Evolutionary conservation across 2,113 vertebrate species (phyloP).

Genomic region (Nestor notabilis): DNA sequence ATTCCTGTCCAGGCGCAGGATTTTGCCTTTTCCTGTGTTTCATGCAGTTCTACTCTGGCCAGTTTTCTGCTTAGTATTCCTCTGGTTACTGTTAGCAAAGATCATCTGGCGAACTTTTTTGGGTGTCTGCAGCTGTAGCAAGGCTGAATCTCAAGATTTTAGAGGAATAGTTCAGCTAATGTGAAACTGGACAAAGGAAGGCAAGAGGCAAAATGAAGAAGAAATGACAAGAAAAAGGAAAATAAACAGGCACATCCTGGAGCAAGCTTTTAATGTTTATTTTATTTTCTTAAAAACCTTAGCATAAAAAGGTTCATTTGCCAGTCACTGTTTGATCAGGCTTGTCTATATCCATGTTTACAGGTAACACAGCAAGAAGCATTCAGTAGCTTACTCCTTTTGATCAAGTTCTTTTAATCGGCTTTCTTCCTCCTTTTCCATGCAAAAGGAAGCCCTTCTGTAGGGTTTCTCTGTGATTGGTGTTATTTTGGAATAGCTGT

Average conservation of each 20-base stretch:
- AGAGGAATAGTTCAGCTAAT: neutral
- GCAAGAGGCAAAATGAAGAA: neutral
- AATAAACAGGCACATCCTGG: neutral
- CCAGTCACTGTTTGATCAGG: neutral
- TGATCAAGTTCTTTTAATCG: neutral
- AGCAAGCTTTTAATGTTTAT: neutral
- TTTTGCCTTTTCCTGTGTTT: neutral
- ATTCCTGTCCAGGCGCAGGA: neutral
- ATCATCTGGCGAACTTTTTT: neutral
- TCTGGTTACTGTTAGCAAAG: neutral
- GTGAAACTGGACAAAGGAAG: neutral
- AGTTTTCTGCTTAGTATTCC: neutral
- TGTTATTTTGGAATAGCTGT: neutral
- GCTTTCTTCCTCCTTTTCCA: neutral
- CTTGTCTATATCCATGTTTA: neutral
- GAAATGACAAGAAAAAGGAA: neutral
- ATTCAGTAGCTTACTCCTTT: neutral
- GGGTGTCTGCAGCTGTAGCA: neutral
- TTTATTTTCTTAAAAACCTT: neutral
- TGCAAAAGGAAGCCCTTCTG: neutral
- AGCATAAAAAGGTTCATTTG: neutral
- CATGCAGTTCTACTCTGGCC: neutral
- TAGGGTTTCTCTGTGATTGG: neutral
- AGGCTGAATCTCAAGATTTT: neutral
- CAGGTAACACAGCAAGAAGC: neutral